Evolutionary conservation across 2,888 invertebrate species (phyloP), one percentile per base, ranked within the genome.

Genomic region (Pristionchus arcanus): DNA sequence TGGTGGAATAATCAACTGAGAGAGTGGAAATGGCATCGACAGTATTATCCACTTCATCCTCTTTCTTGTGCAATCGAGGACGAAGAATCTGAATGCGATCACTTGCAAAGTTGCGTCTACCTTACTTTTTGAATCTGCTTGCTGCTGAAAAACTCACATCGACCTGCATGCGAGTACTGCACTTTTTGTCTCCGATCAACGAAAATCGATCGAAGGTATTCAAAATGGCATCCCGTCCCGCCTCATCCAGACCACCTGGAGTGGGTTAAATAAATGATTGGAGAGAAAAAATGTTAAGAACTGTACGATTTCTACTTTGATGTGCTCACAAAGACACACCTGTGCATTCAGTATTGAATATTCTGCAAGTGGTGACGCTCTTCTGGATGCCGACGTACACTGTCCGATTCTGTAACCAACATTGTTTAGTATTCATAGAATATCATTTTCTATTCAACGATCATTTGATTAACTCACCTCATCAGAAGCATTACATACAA

Each of bases 291-390:
- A 49, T 49, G 13, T 49, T 7, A 7, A 3, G 4, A 42, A 5
- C 42, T 49, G 9, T 49, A 11, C 42, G 42, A 49, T 9, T 49
- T 11, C 42, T 7, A 9, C 1, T 49, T 49, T 49, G 42, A 1
- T 49, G 42, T 9, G 1, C 13, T 11, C 42, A 49, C 42, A 49
- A 49, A 49, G 42, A 49, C 85, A 0, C 34, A 86, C 86, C 86
- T n/a, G 86, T 63, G 86, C 86, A 86, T 42, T 66, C 42, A 28
- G 86, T 66, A 34, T 37, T 53, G 66, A 86, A 86, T 15, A 86
- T 37, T 53, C 86, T 53, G 31, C 37, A 37, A 13, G 19, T 31
- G 31, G 37, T 21, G 16, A 1, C 15, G 1, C 34, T 66, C n/a
- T 28, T 63, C 66, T 86, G 86, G 13, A 86, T 49, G 7, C 86